Conservation (phyloP, 2,888 invertebrate species). For the Choristoneura rosaceana region DNA sequence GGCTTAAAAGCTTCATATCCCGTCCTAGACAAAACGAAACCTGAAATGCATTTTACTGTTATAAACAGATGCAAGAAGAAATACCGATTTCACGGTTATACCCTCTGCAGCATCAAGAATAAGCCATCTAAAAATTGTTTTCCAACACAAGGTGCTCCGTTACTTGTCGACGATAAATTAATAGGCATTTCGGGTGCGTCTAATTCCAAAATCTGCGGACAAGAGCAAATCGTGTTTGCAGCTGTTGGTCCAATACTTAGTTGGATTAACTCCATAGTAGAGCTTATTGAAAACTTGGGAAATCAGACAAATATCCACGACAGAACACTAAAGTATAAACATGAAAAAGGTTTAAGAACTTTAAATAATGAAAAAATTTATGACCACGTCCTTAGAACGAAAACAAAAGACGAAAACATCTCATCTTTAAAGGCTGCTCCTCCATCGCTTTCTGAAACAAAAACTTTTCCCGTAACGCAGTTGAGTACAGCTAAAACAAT, state of each 20-base stretch:
- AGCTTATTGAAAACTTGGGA: not conserved
- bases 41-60: constrained; percentile 23
- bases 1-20: constrained; percentile 31
- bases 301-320: not conserved
- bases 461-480: not conserved
- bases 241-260: not conserved
- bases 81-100: constrained; percentile 5
- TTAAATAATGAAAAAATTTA: not conserved
- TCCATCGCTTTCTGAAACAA: not conserved
- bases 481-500: not conserved
- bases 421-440: not conserved
- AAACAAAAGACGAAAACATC: not conserved
- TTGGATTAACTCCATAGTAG: not conserved
- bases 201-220: constrained; percentile 18
- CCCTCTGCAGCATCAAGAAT: constrained; percentile 15
- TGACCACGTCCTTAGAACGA: not conserved
- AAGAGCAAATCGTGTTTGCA: not conserved
- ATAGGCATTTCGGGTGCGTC: constrained; percentile 21
- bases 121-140: constrained; percentile 5
- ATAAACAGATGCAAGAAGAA: constrained; percentile 18
- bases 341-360: not conserved
- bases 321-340: not conserved
- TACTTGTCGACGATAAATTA: constrained; percentile 24
- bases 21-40: constrained; percentile 5
- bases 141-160: constrained; percentile 31